A percentile compares a stretch with the other conserved stretches of the same genome.
These are phyloP conservation scores for Melolontha melolontha DNA, from an alignment of 2,888 invertebrate genomes.

Conservation along the genomic window DNA sequence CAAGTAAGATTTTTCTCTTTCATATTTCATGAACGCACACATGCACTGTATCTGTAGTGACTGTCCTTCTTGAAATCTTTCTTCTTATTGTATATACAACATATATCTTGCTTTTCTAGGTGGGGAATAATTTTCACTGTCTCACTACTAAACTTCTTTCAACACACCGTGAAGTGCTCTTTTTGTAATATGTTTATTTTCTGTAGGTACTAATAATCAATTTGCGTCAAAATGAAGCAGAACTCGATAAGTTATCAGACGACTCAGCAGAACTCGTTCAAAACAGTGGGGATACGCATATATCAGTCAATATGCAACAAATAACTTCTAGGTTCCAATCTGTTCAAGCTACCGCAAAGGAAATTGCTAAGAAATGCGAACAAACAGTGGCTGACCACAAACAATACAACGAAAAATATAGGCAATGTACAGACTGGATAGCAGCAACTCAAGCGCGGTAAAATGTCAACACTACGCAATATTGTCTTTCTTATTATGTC, in stretches of 20 bases:
- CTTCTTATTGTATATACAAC: constrained; percentile 23
- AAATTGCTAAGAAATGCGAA: constrained; percentile 92
- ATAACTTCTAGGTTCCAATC: constrained; percentile 91
- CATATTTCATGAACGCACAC: background rate
- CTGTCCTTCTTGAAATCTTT: constrained; percentile 29
- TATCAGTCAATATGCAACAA: constrained; percentile 90
- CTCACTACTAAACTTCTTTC: constrained; percentile 33
- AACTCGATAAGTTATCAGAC: constrained; percentile 88
- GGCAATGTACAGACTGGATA: constrained; percentile 86
- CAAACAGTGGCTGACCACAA: constrained; percentile 87
- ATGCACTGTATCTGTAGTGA: constrained; percentile 4
- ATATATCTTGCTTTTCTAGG: constrained; percentile 28
- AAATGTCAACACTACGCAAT: constrained; percentile 9
- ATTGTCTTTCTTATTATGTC: constrained; percentile 43
- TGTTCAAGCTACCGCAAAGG: constrained; percentile 88
- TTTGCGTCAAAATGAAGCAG: constrained; percentile 85
- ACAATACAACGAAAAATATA: constrained; percentile 84
- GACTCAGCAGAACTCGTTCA: constrained; percentile 88
- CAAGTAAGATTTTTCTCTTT: constrained; percentile 75
- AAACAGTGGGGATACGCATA: constrained; percentile 86
- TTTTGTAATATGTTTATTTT: constrained; percentile 43
- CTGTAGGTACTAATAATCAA: constrained; percentile 80
- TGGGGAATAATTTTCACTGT: constrained; percentile 41
- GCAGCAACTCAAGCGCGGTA: constrained; percentile 80
- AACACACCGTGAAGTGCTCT: background rate